Evolutionary conservation across 2,797 vertebrate species (phyloP).

Genomic region (Lacerta bilineata): DNA sequence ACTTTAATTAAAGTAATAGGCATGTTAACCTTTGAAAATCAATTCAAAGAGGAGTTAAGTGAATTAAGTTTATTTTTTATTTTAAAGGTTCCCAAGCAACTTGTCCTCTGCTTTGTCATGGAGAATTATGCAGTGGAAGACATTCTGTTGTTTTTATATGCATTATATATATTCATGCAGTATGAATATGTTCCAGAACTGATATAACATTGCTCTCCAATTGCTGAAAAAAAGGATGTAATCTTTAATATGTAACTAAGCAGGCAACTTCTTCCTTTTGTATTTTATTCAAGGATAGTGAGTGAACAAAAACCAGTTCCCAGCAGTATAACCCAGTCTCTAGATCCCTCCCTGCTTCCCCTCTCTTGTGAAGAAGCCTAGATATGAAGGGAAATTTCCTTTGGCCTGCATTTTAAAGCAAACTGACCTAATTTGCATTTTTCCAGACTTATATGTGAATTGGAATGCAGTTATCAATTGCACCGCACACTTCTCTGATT

Average conservation of each 20-base stretch:
- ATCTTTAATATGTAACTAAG: conserved; percentile 2
- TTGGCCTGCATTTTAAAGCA: too few species aligned
- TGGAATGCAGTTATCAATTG: neutral
- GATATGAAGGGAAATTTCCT: too few species aligned
- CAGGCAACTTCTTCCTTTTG: neutral
- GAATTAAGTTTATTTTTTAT: neutral
- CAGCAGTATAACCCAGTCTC: too few species aligned
- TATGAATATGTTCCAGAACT: neutral
- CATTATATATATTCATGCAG: neutral
- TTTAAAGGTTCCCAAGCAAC: neutral
- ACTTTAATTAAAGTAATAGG: conserved; percentile 43
- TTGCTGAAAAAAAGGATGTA: conserved; percentile 5
- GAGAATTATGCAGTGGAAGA: conserved; percentile 26
- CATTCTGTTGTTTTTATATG: conserved; percentile 26
- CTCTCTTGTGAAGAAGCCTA: too few species aligned
- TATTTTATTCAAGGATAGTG: neutral
- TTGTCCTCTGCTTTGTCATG: neutral
- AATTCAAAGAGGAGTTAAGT: conserved; percentile 41
- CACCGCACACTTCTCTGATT: neutral
- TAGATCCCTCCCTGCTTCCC: too few species aligned
- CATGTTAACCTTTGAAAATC: neutral
- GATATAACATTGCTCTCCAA: neutral
- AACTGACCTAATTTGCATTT: too few species aligned
- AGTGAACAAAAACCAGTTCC: neutral
- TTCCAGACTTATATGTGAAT: neutral